Evolutionary conservation across 1,140 invertebrate species (phyloP), one percentile per base, ranked within the genome.

Genomic region (Lucilia sericata): DNA sequence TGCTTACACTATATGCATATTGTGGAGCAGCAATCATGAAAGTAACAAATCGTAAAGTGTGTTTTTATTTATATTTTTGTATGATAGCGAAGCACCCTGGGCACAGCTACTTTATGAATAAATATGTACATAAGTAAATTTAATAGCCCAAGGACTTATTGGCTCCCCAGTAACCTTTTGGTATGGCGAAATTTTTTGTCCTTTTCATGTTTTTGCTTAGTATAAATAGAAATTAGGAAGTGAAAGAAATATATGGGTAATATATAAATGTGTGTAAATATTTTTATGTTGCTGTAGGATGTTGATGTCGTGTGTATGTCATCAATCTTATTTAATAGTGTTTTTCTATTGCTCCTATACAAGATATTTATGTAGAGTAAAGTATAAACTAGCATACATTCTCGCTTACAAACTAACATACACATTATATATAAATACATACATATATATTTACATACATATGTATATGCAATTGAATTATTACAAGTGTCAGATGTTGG

Each of bases 301-400:
- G 76, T 51, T 80, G n/a, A 83, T 83, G 47, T 75, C 82, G 51
- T 83, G 82, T 70, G 82, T 51, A 85, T 87, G 87, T 88, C 89
- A 90, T 90, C 89, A 90, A 89, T 90, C 89, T 90, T 90, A 86
- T 89, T 90, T 90, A 90, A 90, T 90, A 89, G 89, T 90, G 88
- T 86, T 90, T 88, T 14, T 49, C n/a, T 49, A 21, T 70, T 70
- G 21, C 5, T 70, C n/a, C 3, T 70, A 70, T 19, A 7, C 19
- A 21, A 30, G 25, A 30, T 30, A 30, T n/a, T n/a, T 30, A 30
- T 30, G 25, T 30, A 30, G 25, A 2, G 17, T 49, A 10, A 42
- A 5, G 0, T 21, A 80, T 14, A 25, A 8, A 80, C 42, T 19
- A 2, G 19, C 42, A 51, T 14, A 51, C 14, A 51, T 80, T 42